Evolutionary conservation across 2,888 invertebrate species (phyloP).

Genomic region (Macrophya annulata): DNA sequence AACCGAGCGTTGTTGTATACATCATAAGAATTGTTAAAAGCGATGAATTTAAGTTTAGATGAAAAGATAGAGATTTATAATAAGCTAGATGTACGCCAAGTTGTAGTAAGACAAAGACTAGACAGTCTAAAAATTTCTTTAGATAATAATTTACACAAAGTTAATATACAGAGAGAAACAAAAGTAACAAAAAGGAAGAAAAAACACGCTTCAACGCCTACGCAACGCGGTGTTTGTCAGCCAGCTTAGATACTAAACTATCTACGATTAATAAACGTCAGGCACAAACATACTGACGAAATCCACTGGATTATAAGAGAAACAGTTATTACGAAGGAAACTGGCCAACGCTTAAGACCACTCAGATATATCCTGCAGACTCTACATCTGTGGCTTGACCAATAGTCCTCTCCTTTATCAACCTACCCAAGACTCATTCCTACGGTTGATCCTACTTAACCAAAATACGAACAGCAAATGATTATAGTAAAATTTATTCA

Average conservation of each 20-base stretch:
- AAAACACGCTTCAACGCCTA: slow-evolving; percentile 46
- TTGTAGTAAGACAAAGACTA: slow-evolving; percentile 5
- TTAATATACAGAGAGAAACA: neutral
- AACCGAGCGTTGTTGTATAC: neutral
- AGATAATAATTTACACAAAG: slow-evolving; percentile 17
- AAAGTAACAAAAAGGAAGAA: neutral
- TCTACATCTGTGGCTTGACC: slow-evolving; percentile 43
- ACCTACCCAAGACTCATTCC: slow-evolving; percentile 14
- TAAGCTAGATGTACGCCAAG: neutral
- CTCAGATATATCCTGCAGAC: neutral
- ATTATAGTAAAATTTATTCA: slow-evolving; percentile 19
- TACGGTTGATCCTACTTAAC: slow-evolving; percentile 11
- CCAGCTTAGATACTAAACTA: neutral
- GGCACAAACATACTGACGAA: slow-evolving; percentile 37
- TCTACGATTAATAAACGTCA: slow-evolving; percentile 51
- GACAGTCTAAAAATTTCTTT: slow-evolving; percentile 14
- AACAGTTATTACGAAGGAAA: slow-evolving; percentile 36
- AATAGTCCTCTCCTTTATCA: neutral
- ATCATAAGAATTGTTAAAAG: neutral
- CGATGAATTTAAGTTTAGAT: slow-evolving; percentile 30
- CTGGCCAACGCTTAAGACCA: slow-evolving; percentile 31
- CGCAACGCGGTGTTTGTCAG: slow-evolving; percentile 11
- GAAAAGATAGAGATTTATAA: slow-evolving; percentile 14
- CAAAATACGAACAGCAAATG: neutral
- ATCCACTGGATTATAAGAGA: slow-evolving; percentile 46